phyloP scores from a whole-genome alignment of 2,113 vertebrate species.

The Shinisaurus crocodilurus region DNA sequence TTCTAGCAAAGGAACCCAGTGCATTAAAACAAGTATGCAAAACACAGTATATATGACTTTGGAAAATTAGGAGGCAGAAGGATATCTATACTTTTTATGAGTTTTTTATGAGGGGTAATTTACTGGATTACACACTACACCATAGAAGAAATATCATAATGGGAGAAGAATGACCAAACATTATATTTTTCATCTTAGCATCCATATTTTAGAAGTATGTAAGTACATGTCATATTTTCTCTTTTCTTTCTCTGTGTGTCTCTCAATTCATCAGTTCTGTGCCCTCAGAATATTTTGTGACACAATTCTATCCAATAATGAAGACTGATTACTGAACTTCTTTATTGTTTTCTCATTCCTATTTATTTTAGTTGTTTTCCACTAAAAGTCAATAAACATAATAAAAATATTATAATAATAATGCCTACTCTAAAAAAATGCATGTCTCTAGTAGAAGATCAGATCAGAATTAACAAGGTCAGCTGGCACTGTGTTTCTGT shows the following conservation, averaged over 20 bases:
- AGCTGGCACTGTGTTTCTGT: constrained; percentile 52
- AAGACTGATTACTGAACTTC: background rate
- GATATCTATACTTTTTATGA: background rate
- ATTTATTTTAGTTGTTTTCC: background rate
- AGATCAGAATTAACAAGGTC: constrained; percentile 27
- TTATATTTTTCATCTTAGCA: background rate
- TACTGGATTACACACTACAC: background rate
- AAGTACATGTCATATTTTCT: background rate
- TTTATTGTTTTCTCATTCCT: background rate
- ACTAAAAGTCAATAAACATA: background rate
- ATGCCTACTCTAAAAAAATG: constrained; percentile 53
- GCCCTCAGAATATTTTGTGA: background rate
- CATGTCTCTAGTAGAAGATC: constrained; percentile 28
- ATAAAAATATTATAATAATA: background rate
- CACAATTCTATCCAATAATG: background rate
- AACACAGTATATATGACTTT: background rate
- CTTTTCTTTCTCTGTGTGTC: background rate
- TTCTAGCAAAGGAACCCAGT: background rate
- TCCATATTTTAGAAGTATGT: background rate
- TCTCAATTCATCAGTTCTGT: background rate
- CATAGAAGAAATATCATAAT: background rate
- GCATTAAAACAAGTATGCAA: no score
- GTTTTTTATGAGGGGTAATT: background rate
- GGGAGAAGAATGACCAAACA: background rate
- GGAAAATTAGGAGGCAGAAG: background rate